Base-by-base conservation (phyloP, 2,888 invertebrate species). In the Melieria picta region DNA sequence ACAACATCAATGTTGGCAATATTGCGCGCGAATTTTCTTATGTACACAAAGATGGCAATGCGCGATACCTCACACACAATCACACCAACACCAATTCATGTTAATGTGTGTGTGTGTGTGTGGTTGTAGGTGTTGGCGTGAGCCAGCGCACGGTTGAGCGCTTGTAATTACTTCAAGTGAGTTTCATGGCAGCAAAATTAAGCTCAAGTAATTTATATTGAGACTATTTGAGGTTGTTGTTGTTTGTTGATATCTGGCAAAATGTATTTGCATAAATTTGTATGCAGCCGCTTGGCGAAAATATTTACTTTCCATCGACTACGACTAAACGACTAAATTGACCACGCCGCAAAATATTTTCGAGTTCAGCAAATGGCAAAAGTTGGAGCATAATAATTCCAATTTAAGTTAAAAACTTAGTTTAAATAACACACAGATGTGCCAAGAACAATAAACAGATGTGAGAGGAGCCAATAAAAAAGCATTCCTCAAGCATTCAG, bases 131-230 rank as follows among this genome's bases (percentile, higher is more conserved):
- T 48, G 61, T 55, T 2, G 13, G 57, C 3, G 10, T 48, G 11
- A n/a, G 42, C 47, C 47, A 45, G 47, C 56, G 57, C 46, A 56
- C 30, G 57, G 42, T 66, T 46, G 30, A 10, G 42, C 6, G 11
- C 16, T 68, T 50, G 68, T 52, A 61, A 68, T 68, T 68, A 61
- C 52, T 61, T 61, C 43, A 7, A 60, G 60, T 57, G 16, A 57
- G 45, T 63, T 63, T 63, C 57, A 57, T 57, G 9, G 42, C 63
- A 69, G 46, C 56, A 47, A 46, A 47, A 46, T 66, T 46, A 30
- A 50, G 45, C 52, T 13, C 5, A 45, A 52, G n/a, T 45, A 65
- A 43, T 65, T 43, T 62, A 47, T 62, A 62, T 47, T 6, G 13
- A 46, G 7, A 5, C 46, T 47, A 45, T 62, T 62, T 30, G 30